Evolutionary conservation across 1,140 invertebrate genomes (phyloP).

Genomic region (Drosophila lacertosa): DNA sequence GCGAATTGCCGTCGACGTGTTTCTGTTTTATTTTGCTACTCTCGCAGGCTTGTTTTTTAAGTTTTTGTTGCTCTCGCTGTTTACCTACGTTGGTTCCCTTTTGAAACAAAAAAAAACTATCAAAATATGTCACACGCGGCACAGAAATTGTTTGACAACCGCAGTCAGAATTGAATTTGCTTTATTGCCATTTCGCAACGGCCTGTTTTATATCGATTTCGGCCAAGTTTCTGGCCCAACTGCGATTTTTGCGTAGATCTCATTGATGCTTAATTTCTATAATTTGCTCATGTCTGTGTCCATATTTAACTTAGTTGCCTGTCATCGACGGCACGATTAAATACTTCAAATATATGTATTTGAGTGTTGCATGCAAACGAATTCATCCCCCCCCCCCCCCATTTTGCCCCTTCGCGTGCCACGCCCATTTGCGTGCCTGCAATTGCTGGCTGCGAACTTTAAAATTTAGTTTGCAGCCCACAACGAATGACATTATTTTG

Average conservation of each 20-base stretch:
- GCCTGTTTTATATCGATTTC: slow-evolving; percentile 68
- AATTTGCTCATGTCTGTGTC: slow-evolving; percentile 31
- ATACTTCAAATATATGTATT: slow-evolving; percentile 16
- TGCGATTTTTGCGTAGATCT: slow-evolving; percentile 13
- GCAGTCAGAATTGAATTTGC: slow-evolving; percentile 78
- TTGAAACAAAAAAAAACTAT: slow-evolving; percentile 45
- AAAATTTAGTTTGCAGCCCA: slow-evolving; percentile 2
- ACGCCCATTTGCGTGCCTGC: slow-evolving; percentile 57
- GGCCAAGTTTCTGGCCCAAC: slow-evolving; percentile 47
- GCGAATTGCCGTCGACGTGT: slow-evolving; percentile 54
- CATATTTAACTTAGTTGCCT: slow-evolving; percentile 13
- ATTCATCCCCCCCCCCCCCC: background rate
- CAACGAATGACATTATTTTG: slow-evolving; percentile 1
- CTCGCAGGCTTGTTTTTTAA: no score
- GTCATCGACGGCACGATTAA: slow-evolving; percentile 4
- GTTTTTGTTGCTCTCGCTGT: slow-evolving; percentile 18
- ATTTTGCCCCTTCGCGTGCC: no score
- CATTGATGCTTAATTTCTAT: slow-evolving; percentile 44
- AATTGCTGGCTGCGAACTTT: slow-evolving; percentile 42
- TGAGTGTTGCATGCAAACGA: slow-evolving; percentile 23
- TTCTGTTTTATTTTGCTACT: slow-evolving; percentile 29
- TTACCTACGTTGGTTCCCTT: slow-evolving; percentile 40
- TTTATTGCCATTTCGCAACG: slow-evolving; percentile 58
- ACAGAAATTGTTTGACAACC: slow-evolving; percentile 76
- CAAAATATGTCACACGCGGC: slow-evolving; percentile 53